These are phyloP conservation scores for Tethya wilhelma DNA, from an alignment of 37 sponge, comb jelly and placozoan species.

Conservation along the genomic window DNA sequence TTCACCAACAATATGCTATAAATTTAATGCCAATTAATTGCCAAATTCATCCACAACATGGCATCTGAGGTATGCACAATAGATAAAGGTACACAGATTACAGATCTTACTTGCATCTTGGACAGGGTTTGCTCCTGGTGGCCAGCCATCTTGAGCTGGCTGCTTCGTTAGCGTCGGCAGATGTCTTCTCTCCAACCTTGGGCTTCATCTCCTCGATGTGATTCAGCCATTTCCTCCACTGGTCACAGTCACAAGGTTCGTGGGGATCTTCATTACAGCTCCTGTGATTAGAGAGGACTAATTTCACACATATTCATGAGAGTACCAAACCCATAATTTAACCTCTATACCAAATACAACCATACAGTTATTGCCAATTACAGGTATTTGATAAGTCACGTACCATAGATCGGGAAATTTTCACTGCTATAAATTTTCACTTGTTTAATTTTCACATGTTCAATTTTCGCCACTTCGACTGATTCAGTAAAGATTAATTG, in stretches of 20 bases:
- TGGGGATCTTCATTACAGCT: constrained; percentile 76
- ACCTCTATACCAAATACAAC: too few relatives aligned
- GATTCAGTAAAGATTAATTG: too few relatives aligned
- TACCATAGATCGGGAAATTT: too few relatives aligned
- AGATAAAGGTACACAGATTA: background rate
- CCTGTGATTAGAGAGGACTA: constrained; percentile 24
- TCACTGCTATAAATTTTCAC: too few relatives aligned
- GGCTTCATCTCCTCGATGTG: constrained; percentile 59
- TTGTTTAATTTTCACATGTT: too few relatives aligned
- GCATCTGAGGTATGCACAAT: background rate
- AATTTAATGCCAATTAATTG: background rate
- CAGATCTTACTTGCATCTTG: constrained; percentile 84
- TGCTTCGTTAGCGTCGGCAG: constrained; percentile 30
- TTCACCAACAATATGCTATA: too few relatives aligned
- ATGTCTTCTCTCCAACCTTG: constrained; percentile 33
- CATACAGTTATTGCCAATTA: too few relatives aligned
- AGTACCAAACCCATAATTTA: background rate
- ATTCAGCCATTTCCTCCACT: constrained; percentile 79
- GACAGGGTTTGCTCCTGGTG: constrained; percentile 85
- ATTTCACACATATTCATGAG: background rate
- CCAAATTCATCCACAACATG: background rate
- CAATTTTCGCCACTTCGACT: too few relatives aligned
- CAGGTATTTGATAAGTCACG: too few relatives aligned
- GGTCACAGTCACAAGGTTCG: constrained; percentile 77
- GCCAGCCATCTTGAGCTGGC: constrained; percentile 77